Evolutionary conservation across 2,888 invertebrate genomes (phyloP), one percentile per base, ranked within the genome.

Genomic region (Ellobium chinense): DNA sequence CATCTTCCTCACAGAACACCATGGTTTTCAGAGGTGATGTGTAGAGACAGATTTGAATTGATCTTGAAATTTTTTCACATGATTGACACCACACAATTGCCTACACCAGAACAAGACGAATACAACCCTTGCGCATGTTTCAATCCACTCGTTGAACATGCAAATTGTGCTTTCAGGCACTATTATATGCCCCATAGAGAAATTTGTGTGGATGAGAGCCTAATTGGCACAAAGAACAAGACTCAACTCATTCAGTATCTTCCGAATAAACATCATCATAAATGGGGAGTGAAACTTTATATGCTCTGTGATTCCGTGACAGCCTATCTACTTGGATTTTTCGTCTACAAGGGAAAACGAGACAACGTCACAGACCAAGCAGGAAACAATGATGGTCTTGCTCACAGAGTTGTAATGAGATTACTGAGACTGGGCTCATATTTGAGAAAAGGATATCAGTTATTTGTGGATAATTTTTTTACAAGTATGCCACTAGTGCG

Each of bases 391-490:
- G 18, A 46, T 46, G 46, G 46, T 46, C 46, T 46, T 46, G 46
- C 46, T 46, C 46, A 65, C 21, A 24, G 27, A 65, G 27, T 65
- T 24, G 65, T 65, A 12, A 65, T 65, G 65, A 65, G 29, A 65
- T 65, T 65, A 31, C 27, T 65, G 31, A 31, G 31, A 31, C 5
- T 65, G 65, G 27, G 65, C 27, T 29, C 27, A 9, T 65, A 29
- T 65, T 31, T 65, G 65, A 5, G 65, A 31, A 65, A 31, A 29
- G 65, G 65, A 24, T 65, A 65, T 27, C 65, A 27, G 7, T 12
- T 65, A 9, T 65, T 65, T 65, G 31, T 65, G 65, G 65, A 65
- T 21, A 65, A 65, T 65, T 65, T 65, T 65, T 65, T 29, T 12
- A 65, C 65, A 2, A 65, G 65, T 21, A 24, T 65, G 14, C 29